Evolutionary conservation across 2,797 vertebrate genomes (phyloP).

Genomic region (Amphiprion clarkii): DNA sequence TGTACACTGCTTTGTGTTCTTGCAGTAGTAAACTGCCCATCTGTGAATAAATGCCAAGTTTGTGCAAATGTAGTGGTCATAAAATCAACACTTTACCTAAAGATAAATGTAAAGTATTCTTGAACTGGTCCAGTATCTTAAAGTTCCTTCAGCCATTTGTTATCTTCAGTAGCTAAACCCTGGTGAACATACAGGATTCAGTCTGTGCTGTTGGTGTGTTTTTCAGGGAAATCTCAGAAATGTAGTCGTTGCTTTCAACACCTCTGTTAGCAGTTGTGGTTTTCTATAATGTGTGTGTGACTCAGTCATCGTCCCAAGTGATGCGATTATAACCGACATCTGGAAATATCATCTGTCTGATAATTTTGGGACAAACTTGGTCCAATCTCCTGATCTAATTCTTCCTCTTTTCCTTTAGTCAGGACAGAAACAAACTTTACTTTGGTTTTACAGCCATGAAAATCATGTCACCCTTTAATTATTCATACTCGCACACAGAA

Average conservation of each 20-base stretch:
- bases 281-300: conserved; percentile 15
- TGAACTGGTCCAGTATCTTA: no score
- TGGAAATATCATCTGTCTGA: conserved; percentile 33
- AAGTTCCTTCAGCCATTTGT: no score
- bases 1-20: no score
- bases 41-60: no score
- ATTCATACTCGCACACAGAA: conserved; percentile 38
- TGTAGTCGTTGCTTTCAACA: conserved; percentile 24
- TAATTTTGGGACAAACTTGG: conserved; percentile 27
- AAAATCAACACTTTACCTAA: no score
- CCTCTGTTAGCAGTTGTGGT: conserved; percentile 32
- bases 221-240: neutral
- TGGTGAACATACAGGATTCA: no score
- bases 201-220: neutral
- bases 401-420: conserved; percentile 10
- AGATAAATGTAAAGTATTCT: no score
- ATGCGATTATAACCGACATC: conserved; percentile 50
- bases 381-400: conserved; percentile 12
- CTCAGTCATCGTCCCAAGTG: conserved; percentile 35
- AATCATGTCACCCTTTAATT: conserved; percentile 44
- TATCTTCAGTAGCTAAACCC: no score
- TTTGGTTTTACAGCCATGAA: conserved; percentile 17
- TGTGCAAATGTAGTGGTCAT: no score
- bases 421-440: conserved; percentile 13
- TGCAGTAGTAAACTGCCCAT: no score